These are phyloP conservation scores for Eonycteris spelaea DNA, from an alignment of 2,113 vertebrate genomes.

Conservation along the genomic window DNA sequence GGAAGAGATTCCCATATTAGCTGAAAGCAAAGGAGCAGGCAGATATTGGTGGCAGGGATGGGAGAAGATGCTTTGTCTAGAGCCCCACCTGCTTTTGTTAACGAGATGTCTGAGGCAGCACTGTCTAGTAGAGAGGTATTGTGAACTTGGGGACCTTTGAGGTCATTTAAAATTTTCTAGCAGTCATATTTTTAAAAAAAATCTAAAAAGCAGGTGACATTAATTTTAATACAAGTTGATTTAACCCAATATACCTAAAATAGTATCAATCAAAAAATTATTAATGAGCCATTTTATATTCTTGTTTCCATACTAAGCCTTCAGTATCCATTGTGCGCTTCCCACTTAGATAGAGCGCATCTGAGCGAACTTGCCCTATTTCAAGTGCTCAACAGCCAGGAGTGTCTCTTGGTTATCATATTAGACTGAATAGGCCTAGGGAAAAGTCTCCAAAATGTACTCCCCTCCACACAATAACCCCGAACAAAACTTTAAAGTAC, in stretches of 20 bases:
- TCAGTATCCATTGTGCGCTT: neutral
- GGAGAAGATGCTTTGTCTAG: neutral
- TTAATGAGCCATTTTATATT: neutral
- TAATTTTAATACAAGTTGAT: neutral
- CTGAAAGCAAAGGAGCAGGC: constrained; percentile 52
- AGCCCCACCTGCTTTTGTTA: neutral
- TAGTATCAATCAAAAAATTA: neutral
- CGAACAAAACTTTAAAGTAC: neutral
- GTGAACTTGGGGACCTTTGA: neutral
- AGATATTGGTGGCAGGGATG: neutral
- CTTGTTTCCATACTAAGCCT: neutral
- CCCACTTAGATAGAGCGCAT: too few relatives aligned
- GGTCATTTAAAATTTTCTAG: neutral
- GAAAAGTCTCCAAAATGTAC: neutral
- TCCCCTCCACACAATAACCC: neutral
- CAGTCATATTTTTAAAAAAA: neutral
- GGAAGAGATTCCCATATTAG: neutral
- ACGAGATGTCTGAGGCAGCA: fast-evolving
- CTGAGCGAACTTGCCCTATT: neutral
- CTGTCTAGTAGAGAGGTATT: neutral
- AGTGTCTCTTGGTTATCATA: neutral
- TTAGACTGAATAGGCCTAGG: neutral
- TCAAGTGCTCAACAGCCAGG: neutral
- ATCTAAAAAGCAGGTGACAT: neutral
- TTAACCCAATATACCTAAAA: neutral